Base-by-base conservation (phyloP, 2,113 vertebrate species). In the Coturnix japonica region DNA sequence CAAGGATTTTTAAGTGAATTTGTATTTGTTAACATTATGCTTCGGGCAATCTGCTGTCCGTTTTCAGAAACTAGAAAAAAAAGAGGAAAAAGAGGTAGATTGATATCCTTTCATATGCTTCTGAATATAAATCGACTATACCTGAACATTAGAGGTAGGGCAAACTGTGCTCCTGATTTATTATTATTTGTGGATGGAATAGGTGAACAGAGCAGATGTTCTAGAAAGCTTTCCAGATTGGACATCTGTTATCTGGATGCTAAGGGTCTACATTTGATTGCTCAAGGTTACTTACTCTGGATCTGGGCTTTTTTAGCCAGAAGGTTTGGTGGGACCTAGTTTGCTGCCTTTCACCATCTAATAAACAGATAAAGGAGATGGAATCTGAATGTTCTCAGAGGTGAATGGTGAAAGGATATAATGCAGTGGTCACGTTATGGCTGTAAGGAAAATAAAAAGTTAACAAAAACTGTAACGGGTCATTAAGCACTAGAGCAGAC, bases 241-340 rank as follows among this genome's bases (percentile, higher is more conserved):
- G 13, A 31, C 4, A 30, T 22, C 9, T 63, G 72, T 43, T 66
- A 5, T 57, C 3, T 5, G 31, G 57, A 28, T 69, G 8, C 3
- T n/a, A 18, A 72, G 44, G 17, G n/a, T 39, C 22, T 79, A 1
- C 28, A 47, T 72, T 61, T 60, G 11, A 47, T 57, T 73, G 39
- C 4, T 65, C 1, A 28, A 65, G 7, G 11, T 73, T 61, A n/a
- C 9, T 66, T 44, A 80, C 43, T 23, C 18, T 41, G 10, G 5
- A 39, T 6, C 6, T 60, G 9, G 8, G 8, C 0, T 37, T 87
- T 85, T 80, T 37, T 12, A 44, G 3, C 7, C 21, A 73, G 31
- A 66, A 83, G 19, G 7, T 5, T n/a, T 44, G 1, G 5, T 10
- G 1, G 8, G 1, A 51, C 3, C 6, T 47, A 18, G 1, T 57